phyloP scores from a whole-genome alignment of 2,888 invertebrate genomes.

The Drosophila dives region DNA sequence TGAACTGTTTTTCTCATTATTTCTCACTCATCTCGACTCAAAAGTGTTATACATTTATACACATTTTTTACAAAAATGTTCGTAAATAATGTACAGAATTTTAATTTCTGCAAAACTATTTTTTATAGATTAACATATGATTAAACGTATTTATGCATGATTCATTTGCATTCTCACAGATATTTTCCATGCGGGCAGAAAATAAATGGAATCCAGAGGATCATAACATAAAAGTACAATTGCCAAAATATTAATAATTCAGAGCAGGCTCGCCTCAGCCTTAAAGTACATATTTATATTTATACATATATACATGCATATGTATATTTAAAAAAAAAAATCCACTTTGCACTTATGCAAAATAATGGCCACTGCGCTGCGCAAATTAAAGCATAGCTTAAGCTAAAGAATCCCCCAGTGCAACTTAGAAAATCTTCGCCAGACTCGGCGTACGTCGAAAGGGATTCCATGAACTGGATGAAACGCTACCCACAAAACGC shows the following conservation, averaged over 20 bases:
- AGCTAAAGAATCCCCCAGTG: conserved; percentile 23
- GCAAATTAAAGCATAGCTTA: conserved; percentile 50
- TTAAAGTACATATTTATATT: conserved; percentile 13
- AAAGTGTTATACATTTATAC: conserved; percentile 30
- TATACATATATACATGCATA: background rate
- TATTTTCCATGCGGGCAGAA: conserved; percentile 53
- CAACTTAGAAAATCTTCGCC: conserved; percentile 83
- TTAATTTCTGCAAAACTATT: conserved; percentile 2
- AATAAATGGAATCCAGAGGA: conserved; percentile 49
- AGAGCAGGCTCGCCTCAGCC: conserved; percentile 6
- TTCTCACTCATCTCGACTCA: background rate
- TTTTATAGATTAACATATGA: conserved; percentile 10
- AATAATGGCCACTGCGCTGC: conserved; percentile 61
- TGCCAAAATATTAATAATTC: conserved; percentile 6
- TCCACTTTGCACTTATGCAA: conserved; percentile 39
- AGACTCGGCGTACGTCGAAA: conserved; percentile 84
- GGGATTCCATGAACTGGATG: conserved; percentile 85
- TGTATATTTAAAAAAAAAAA: conserved; percentile 16
- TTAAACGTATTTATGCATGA: conserved; percentile 6
- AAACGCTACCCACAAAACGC: conserved; percentile 83
- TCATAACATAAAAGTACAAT: conserved; percentile 4
- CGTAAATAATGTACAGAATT: conserved; percentile 18
- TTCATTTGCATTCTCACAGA: conserved; percentile 36
- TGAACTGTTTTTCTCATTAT: conserved; percentile 3
- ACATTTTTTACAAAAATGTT: conserved; percentile 35